phyloP scores from a whole-genome alignment of 2,113 vertebrate genomes.

The Dicrurus megarhynchus region DNA sequence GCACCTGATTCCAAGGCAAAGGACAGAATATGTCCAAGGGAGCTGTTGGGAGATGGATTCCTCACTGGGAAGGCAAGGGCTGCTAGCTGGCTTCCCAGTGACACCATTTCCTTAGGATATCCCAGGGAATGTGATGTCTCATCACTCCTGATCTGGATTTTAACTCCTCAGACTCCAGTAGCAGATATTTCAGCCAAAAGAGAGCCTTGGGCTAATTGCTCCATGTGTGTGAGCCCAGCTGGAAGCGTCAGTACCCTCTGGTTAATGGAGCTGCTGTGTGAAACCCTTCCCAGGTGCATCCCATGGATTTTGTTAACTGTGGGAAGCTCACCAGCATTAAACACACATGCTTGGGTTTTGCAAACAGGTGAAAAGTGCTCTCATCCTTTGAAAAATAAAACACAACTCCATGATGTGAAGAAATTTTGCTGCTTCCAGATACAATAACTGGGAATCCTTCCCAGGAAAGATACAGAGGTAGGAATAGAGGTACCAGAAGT shows the following conservation, averaged over 20 bases:
- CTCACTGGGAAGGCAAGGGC: neutral
- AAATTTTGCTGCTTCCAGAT: neutral
- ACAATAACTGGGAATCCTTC: neutral
- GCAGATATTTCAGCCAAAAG: neutral
- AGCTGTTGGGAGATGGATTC: neutral
- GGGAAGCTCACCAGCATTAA: constrained; percentile 2
- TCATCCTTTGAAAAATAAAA: neutral
- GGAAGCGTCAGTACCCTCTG: neutral
- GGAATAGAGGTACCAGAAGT: neutral
- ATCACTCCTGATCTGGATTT: neutral
- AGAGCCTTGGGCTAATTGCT: neutral
- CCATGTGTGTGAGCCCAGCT: neutral
- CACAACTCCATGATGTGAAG: neutral
- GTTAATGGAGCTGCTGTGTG: neutral
- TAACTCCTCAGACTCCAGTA: neutral
- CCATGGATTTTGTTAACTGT: neutral
- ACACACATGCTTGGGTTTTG: neutral
- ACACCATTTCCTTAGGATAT: neutral
- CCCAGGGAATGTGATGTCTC: neutral
- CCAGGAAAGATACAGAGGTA: neutral
- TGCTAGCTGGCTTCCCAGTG: neutral
- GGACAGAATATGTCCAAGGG: neutral
- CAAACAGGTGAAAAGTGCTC: neutral
- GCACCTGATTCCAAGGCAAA: neutral
- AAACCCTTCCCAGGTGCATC: neutral